Evolutionary conservation across 1,140 invertebrate species (phyloP), one percentile per base, ranked within the genome.

Genomic region (Neodiprion lecontei): DNA sequence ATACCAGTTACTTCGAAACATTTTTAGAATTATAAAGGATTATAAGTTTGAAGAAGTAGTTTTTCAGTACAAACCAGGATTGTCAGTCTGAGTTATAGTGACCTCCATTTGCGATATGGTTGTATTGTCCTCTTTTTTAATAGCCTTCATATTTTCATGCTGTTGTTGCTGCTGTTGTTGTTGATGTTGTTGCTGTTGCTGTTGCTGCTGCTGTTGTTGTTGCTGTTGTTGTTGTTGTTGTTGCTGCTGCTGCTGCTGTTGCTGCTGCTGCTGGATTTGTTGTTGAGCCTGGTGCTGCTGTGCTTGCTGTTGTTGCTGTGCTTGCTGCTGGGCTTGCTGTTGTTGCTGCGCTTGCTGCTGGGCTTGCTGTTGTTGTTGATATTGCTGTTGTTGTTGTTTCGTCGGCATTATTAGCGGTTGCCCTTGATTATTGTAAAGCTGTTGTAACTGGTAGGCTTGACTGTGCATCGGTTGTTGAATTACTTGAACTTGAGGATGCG

Each of bases 401-500:
- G 93, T 90, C 0, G 93, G 92, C 90, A 95, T 93, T 17, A 95
- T 84, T 21, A 93, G 84, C 72, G 92, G 91, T 8, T 90, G 86
- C 1, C 91, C 91, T 79, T 92, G 93, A 12, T 91, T 86, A 81
- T 94, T 93, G 80, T 94, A 92, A 53, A 95, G 88, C 82, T 94
- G 93, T 77, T 92, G 92, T 69, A 94, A 61, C n/a, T 61, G 83
- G 81, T 94, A 94, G 0, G 92, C 88, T 76, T 89, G 90, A 85
- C 92, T 92, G 78, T 93, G 92, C 70, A 94, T 80, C 5, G 92
- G 91, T 77, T 95, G 94, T 82, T 94, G 93, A 74, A 95, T 94
- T 17, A 95, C 91, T 84, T 95, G 94, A 28, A 91, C 85, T 28
- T 21, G 23, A 66, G 28, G 28, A 17, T n/a, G 65, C 49, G 17